These are phyloP conservation scores for Murina feae DNA, from an alignment of 2,113 vertebrate species.

Conservation along the genomic window DNA sequence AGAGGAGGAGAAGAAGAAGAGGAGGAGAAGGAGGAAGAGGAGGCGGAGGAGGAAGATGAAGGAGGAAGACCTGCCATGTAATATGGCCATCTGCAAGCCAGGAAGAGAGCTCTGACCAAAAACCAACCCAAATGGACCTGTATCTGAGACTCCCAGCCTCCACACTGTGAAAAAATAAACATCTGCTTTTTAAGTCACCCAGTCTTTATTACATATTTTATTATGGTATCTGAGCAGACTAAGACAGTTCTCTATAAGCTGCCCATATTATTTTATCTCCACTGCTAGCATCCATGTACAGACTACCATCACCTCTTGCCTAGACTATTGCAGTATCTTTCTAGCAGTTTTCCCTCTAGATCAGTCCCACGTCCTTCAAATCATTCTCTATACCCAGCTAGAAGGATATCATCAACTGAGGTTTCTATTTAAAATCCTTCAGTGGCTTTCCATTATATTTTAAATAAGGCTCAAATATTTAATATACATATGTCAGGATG, in stretches of 20 bases:
- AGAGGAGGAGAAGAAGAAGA: background rate
- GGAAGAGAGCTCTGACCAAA: background rate
- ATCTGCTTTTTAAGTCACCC: background rate
- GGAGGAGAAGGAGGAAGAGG: background rate
- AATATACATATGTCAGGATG: background rate
- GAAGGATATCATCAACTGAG: background rate
- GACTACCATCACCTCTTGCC: background rate
- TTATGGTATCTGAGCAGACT: background rate
- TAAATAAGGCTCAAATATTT: background rate
- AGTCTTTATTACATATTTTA: background rate
- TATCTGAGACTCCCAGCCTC: background rate
- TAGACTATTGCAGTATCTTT: background rate
- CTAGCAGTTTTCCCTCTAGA: background rate
- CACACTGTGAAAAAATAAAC: background rate
- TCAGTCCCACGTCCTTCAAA: background rate
- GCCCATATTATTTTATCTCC: background rate
- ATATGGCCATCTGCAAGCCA: background rate
- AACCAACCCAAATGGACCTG: background rate
- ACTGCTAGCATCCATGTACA: background rate
- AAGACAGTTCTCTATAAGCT: background rate
- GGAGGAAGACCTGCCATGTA: background rate
- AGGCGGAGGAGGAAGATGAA: background rate
- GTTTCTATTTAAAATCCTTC: background rate
- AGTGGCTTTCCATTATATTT: background rate
- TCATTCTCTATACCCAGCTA: background rate